phyloP scores from a whole-genome alignment of 2,113 vertebrate genomes.

The Acrocephalus kingi region DNA sequence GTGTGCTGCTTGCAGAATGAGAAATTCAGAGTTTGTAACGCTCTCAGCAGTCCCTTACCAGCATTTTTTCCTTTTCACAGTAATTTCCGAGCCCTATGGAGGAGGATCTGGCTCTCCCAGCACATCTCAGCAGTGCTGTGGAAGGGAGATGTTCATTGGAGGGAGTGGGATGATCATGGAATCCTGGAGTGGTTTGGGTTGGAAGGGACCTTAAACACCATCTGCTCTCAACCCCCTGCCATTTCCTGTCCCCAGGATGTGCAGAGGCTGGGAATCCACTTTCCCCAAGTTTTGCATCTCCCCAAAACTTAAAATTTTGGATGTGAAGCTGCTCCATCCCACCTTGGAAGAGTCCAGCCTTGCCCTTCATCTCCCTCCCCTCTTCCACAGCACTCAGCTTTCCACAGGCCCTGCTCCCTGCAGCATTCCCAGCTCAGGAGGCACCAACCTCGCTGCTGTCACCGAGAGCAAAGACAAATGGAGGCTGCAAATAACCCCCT shows the following conservation, averaged over 20 bases:
- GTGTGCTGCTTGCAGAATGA: not conserved
- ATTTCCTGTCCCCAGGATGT: not conserved
- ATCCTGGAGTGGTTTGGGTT: not conserved
- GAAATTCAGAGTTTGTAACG: not conserved
- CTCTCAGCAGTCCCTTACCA: not conserved
- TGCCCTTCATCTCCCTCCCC: not conserved
- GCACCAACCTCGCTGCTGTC: not conserved
- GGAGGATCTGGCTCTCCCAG: not conserved
- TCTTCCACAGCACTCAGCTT: accelerated
- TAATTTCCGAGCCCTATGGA: not conserved
- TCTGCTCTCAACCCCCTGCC: not conserved
- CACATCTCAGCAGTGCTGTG: not conserved
- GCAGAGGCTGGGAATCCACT: not conserved
- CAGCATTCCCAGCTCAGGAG: not conserved
- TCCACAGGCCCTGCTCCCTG: not conserved
- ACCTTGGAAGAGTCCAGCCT: not conserved
- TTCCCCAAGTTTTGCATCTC: not conserved
- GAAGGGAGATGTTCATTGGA: not conserved
- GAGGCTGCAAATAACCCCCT: slow-evolving; percentile 26
- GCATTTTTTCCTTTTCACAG: not conserved
- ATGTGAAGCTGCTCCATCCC: not conserved
- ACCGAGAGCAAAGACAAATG: not conserved
- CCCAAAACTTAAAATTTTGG: too few species aligned
- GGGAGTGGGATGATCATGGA: not conserved
- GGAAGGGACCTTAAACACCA: not conserved